A percentile compares a stretch with the other conserved stretches of the same genome.
These are phyloP conservation scores for Andricus curvator DNA, from an alignment of 2,888 invertebrate genomes.

Conservation along the genomic window DNA sequence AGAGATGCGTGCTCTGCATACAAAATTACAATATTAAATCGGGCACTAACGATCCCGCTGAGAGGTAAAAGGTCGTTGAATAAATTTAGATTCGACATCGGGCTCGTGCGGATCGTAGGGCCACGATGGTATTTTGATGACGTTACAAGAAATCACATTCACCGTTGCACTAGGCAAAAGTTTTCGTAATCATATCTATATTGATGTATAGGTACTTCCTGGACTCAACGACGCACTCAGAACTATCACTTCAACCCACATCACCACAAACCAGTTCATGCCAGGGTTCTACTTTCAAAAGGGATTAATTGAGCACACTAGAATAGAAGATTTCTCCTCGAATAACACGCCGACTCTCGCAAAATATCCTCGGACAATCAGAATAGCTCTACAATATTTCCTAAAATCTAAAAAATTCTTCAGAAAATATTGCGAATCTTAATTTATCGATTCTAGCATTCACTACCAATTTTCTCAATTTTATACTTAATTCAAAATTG, in stretches of 20 bases:
- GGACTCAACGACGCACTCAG: slow-evolving; percentile 29
- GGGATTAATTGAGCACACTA: slow-evolving; percentile 32
- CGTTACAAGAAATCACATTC: slow-evolving; percentile 1
- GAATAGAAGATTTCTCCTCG: not conserved
- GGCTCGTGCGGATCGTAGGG: slow-evolving; percentile 21
- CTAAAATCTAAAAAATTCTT: not conserved
- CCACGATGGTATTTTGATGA: slow-evolving; percentile 27
- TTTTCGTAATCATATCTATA: slow-evolving; percentile 29
- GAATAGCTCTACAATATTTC: not conserved
- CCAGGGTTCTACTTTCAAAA: slow-evolving; percentile 11
- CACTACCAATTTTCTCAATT: not conserved
- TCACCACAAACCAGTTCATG: slow-evolving; percentile 21
- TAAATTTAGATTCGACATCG: slow-evolving; percentile 32
- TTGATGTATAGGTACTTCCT: slow-evolving; percentile 23
- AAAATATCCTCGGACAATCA: not conserved
- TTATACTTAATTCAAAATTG: not conserved
- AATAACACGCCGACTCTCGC: not conserved
- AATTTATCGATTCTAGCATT: not conserved
- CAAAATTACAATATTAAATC: slow-evolving; percentile 40
- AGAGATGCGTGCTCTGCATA: slow-evolving; percentile 39
- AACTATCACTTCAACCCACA: slow-evolving; percentile 17
- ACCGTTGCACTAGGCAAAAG: slow-evolving; percentile 3
- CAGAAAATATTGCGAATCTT: not conserved
- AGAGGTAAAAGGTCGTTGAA: slow-evolving; percentile 39
- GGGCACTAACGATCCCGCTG: slow-evolving; percentile 30